Percentiles rank a stretch among this genome's conserved stretches.
Evolutionary conservation across 2,113 vertebrate genomes (phyloP).

Genomic region (Menidia beryllina): DNA sequence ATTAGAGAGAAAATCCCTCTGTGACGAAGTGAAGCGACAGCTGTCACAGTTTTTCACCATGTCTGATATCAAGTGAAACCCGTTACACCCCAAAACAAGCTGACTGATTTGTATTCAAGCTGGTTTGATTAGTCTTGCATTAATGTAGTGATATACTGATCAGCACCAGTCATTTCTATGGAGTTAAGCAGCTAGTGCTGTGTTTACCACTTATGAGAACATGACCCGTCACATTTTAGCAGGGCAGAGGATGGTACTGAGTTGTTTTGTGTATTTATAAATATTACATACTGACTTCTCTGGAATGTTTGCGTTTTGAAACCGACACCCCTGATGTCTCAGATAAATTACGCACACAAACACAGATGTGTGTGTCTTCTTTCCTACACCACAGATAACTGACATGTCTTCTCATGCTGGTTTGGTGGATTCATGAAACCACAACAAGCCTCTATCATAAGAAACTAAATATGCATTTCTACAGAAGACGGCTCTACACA

Average conservation of each 20-base stretch:
- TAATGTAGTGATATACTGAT: no score
- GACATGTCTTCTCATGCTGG: conserved; percentile 22
- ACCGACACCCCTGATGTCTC: conserved; percentile 32
- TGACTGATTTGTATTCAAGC: no score
- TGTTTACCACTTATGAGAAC: no score
- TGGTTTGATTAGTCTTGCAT: no score
- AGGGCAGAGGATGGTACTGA: neutral
- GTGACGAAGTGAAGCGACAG: no score
- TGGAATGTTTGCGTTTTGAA: no score
- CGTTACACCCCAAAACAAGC: no score
- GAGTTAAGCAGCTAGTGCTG: no score
- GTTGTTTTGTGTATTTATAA: neutral
- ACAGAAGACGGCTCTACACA: neutral
- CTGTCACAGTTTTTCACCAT: no score
- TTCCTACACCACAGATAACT: conserved; percentile 1
- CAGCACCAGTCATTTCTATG: no score
- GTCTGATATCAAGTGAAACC: no score
- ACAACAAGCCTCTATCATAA: neutral
- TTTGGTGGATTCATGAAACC: conserved; percentile 11
- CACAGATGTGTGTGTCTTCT: neutral
- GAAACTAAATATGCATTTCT: conserved; percentile 1
- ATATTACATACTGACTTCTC: neutral
- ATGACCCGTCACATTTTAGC: neutral
- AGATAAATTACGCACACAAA: conserved; percentile 1
- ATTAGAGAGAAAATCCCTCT: neutral